Percentiles rank a stretch among this genome's conserved stretches.
These are phyloP conservation scores for Propithecus perrieri DNA, from an alignment of 2,797 vertebrate genomes.

Conservation along the genomic window DNA sequence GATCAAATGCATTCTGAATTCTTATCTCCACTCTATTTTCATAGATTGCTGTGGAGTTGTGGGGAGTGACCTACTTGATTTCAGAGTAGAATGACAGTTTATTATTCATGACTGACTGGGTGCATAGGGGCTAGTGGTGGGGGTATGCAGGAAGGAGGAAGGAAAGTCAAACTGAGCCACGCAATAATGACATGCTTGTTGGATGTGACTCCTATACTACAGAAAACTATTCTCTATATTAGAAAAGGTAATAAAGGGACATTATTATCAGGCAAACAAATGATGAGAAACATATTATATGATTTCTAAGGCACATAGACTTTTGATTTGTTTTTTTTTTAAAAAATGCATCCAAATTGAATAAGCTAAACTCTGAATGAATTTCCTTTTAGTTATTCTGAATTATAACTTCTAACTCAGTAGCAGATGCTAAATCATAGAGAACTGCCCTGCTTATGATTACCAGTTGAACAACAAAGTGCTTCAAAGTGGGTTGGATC, in stretches of 20 bases:
- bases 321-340: constrained; percentile 40
- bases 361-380: constrained; percentile 42
- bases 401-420: constrained; percentile 69
- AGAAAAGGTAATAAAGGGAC: constrained; percentile 29
- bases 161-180: neutral
- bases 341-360: constrained; percentile 27
- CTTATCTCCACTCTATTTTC: constrained; percentile 36
- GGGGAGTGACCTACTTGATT: constrained; percentile 36
- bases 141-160: neutral
- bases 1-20: constrained; percentile 52
- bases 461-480: constrained; percentile 69
- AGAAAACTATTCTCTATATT: neutral
- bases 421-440: constrained; percentile 69
- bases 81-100: constrained; percentile 22
- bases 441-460: constrained; percentile 72
- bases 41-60: constrained; percentile 8
- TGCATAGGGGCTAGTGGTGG: neutral
- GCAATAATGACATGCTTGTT: constrained; percentile 25
- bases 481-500: constrained; percentile 63
- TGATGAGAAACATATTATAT: constrained; percentile 37
- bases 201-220: neutral
- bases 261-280: constrained; percentile 20
- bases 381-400: constrained; percentile 70
- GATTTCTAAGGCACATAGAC: constrained; percentile 37
- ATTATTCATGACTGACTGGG: constrained; percentile 13